Evolutionary conservation across 2,888 invertebrate species (phyloP).

Genomic region (Muscina levida): DNA sequence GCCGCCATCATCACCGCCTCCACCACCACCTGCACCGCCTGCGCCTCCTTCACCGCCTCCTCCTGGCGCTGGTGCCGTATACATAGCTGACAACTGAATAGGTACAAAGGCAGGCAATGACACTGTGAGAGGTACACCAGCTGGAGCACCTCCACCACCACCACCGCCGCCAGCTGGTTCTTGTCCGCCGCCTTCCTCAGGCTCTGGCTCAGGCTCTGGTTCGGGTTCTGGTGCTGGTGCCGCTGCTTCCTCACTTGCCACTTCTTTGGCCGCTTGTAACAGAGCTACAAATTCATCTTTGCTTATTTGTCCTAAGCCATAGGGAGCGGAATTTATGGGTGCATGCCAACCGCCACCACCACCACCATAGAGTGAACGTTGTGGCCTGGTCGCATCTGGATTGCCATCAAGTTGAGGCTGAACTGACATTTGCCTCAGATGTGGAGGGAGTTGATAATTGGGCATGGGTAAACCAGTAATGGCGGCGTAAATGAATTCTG

Average conservation of each 20-base stretch:
- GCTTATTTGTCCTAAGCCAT: conserved; percentile 71
- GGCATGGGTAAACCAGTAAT: conserved; percentile 52
- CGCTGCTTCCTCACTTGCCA: conserved; percentile 70
- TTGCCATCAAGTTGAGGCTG: conserved; percentile 15
- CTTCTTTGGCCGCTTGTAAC: conserved; percentile 74
- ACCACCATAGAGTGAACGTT: conserved; percentile 72
- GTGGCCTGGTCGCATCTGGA: conserved; percentile 52
- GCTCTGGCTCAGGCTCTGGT: conserved; percentile 79
- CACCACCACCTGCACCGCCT: conserved; percentile 55
- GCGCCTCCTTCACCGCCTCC: conserved; percentile 69
- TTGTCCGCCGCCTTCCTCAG: conserved; percentile 75
- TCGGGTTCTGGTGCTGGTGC: conserved; percentile 77
- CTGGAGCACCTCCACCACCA: conserved; percentile 69
- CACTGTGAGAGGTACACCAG: conserved; percentile 76
- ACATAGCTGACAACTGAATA: conserved; percentile 78
- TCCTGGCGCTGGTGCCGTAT: conserved; percentile 78
- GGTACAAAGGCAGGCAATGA: conserved; percentile 78
- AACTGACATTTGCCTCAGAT: background rate
- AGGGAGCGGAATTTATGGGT: conserved; percentile 67
- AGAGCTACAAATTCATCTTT: conserved; percentile 75
- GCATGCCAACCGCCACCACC: conserved; percentile 67
- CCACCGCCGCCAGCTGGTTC: conserved; percentile 68
- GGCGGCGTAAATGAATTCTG: conserved; percentile 52
- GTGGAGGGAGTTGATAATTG: conserved; percentile 29
- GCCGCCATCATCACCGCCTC: conserved; percentile 60